These are phyloP conservation scores for Lissocephala sabroskyi DNA, from an alignment of 2,888 invertebrate genomes.

Conservation along the genomic window DNA sequence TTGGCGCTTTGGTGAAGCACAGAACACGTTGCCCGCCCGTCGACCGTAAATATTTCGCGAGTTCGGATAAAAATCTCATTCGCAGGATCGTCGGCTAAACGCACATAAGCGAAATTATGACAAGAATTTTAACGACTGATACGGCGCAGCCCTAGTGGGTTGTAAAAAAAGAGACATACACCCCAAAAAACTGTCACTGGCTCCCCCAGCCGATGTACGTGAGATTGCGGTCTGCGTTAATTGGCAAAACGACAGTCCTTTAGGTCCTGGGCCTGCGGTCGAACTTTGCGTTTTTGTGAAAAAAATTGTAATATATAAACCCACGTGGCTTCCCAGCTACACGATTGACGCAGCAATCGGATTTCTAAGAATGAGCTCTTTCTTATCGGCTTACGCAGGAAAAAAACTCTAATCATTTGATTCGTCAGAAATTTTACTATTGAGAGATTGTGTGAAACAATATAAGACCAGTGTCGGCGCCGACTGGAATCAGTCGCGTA, in stretches of 20 bases:
- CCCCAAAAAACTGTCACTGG: constrained; percentile 5
- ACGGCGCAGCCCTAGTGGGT: constrained; percentile 36
- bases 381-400: too few species aligned
- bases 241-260: constrained; percentile 48
- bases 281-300: too few species aligned
- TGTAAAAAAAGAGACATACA: constrained; percentile 40
- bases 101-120: constrained; percentile 64
- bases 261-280: too few species aligned
- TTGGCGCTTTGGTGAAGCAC: constrained; percentile 30
- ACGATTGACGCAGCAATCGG: too few species aligned
- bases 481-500: too few species aligned
- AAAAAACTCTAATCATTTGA: too few species aligned
- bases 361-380: too few species aligned
- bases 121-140: constrained; percentile 64
- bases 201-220: constrained; percentile 55
- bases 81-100: constrained; percentile 39
- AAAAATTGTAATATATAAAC: too few species aligned
- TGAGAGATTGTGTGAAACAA: too few species aligned
- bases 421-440: too few species aligned
- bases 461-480: too few species aligned
- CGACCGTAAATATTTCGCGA: constrained; percentile 10
- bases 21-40: not conserved
- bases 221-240: constrained; percentile 55
- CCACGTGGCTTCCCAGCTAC: too few species aligned
- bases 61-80: constrained; percentile 10